phyloP scores from a whole-genome alignment of 2,113 vertebrate genomes.

The Apistogramma diplotaenia region DNA sequence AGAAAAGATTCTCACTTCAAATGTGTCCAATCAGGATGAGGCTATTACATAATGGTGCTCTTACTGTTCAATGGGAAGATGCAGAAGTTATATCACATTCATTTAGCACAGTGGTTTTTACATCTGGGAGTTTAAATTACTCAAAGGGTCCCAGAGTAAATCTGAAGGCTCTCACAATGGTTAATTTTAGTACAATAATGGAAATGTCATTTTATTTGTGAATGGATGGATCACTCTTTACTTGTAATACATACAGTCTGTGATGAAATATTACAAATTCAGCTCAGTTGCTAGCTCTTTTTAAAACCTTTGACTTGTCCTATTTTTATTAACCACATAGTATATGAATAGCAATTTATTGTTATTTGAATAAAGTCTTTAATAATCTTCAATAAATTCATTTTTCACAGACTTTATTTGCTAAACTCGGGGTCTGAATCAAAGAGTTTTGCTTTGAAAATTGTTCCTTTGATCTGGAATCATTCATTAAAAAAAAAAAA shows the following conservation, averaged over 20 bases:
- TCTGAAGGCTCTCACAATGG: not conserved
- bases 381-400: not conserved
- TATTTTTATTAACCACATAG: not conserved
- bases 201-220: not conserved
- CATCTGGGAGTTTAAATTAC: not conserved
- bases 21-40: not conserved
- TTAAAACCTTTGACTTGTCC: not conserved
- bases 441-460: not conserved
- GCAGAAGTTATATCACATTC: not conserved
- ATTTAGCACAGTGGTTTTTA: not conserved
- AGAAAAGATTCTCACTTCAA: not conserved
- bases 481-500: not conserved
- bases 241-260: not conserved
- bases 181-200: not conserved
- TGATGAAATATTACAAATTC: not conserved
- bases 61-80: fast-evolving
- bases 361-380: fast-evolving
- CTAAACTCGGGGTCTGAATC: not conserved
- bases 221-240: not conserved
- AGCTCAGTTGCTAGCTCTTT: not conserved
- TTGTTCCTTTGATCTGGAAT: not conserved
- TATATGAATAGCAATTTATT: not conserved
- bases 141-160: not conserved
- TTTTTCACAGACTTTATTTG: not conserved
- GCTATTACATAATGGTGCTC: fast-evolving